Conservation (phyloP, 2,797 vertebrate species). For the Apodemus agrarius region DNA sequence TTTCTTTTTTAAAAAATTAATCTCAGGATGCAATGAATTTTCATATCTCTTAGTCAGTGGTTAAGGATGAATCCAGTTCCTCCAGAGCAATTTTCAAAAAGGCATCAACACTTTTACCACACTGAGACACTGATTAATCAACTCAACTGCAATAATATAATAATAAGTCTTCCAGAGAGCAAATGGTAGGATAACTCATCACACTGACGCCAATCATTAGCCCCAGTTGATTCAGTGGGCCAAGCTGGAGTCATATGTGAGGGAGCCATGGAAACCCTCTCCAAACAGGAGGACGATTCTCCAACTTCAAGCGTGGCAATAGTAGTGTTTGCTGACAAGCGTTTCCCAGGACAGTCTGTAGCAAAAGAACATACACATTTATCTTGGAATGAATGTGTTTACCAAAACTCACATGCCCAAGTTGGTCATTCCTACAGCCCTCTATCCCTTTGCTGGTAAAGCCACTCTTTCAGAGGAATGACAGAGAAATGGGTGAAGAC, state of each 20-base stretch:
- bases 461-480: background rate
- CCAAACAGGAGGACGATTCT: background rate
- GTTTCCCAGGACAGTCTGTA: background rate
- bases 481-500: background rate
- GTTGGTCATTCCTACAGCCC: background rate
- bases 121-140: background rate
- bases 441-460: slow-evolving; percentile 22
- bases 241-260: slow-evolving; percentile 19
- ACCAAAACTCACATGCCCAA: background rate
- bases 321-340: background rate
- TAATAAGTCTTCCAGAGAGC: background rate
- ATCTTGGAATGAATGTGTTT: background rate
- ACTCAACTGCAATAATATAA: background rate
- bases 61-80: background rate
- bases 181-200: background rate
- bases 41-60: background rate
- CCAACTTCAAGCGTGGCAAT: background rate
- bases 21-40: background rate
- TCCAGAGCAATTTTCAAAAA: slow-evolving; percentile 15
- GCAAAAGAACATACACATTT: background rate
- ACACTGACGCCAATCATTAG: background rate
- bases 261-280: background rate
- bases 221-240: background rate
- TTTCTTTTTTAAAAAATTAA: background rate
- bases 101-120: background rate